A percentile compares a stretch with the other conserved stretches of the same genome.
Conservation (phyloP, 1,140 invertebrate species). For the Cheumatopsyche charites region DNA sequence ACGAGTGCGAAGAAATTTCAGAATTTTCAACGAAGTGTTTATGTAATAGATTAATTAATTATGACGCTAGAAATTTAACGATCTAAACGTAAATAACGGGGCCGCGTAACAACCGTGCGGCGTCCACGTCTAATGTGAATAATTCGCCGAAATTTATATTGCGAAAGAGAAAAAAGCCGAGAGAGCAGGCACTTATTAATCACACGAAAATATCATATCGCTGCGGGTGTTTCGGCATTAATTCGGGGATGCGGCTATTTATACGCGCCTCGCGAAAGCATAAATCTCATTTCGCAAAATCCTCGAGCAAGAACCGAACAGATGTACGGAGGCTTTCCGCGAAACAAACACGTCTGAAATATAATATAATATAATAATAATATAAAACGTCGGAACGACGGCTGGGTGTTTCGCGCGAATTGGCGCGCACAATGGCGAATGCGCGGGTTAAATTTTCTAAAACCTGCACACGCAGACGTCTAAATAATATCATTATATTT, state of each 20-base stretch:
- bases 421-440: slow-evolving; percentile 1
- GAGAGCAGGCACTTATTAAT: slow-evolving; percentile 2
- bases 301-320: slow-evolving; percentile 14
- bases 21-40: no score
- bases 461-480: not conserved
- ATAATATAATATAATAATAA: no score
- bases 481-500: slow-evolving; percentile 12
- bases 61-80: no score
- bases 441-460: slow-evolving; percentile 32
- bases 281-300: slow-evolving; percentile 22
- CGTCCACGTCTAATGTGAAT: no score
- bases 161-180: no score
- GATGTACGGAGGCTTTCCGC: slow-evolving; percentile 12
- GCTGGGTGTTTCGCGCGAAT: slow-evolving; percentile 4
- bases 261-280: slow-evolving; percentile 13
- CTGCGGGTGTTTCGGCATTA: slow-evolving; percentile 10
- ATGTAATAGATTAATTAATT: no score
- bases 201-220: slow-evolving; percentile 13
- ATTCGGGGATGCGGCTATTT: slow-evolving; percentile 23
- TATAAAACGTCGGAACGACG: not conserved
- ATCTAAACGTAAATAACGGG: no score
- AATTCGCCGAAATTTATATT: no score
- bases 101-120: no score
- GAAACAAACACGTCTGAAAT: no score
- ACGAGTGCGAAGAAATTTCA: no score